Evolutionary conservation across 2,797 vertebrate species (phyloP).

Genomic region (Lepus oiostolus): DNA sequence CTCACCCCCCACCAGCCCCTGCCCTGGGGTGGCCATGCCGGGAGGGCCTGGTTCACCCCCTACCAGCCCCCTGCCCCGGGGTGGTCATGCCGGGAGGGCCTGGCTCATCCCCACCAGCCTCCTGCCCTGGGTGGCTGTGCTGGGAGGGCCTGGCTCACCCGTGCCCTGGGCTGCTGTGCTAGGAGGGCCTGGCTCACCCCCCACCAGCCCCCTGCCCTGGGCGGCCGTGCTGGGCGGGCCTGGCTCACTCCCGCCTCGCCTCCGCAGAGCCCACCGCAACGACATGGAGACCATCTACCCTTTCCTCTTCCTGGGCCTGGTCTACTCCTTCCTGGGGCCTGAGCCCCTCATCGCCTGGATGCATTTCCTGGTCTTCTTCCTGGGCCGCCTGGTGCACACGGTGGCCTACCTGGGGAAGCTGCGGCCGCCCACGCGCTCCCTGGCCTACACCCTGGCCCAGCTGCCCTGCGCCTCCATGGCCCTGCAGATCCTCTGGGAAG

Average conservation of each 20-base stretch:
- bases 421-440: conserved; percentile 92
- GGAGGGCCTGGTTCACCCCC: too few species aligned
- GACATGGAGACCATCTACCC: conserved; percentile 98
- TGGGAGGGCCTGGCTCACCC: too few species aligned
- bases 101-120: too few species aligned
- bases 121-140: too few species aligned
- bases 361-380: conserved; percentile 94
- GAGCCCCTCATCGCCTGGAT: conserved; percentile 89
- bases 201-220: too few species aligned
- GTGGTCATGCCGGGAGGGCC: too few species aligned
- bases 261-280: conserved; percentile 93
- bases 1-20: too few species aligned
- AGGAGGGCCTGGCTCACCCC: too few species aligned
- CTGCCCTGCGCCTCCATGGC: conserved; percentile 96
- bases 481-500: conserved; percentile 92
- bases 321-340: conserved; percentile 94
- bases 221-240: too few species aligned
- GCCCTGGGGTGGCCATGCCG: too few species aligned
- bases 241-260: not conserved
- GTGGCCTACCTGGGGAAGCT: conserved; percentile 93
- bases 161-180: too few species aligned
- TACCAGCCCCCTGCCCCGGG: too few species aligned
- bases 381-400: conserved; percentile 92
- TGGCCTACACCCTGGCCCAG: conserved; percentile 94
- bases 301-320: conserved; percentile 95